Percentiles rank a stretch among this genome's conserved stretches.
Conservation (phyloP, 2,797 vertebrate species). For the Pseudotriccus pelzelni region DNA sequence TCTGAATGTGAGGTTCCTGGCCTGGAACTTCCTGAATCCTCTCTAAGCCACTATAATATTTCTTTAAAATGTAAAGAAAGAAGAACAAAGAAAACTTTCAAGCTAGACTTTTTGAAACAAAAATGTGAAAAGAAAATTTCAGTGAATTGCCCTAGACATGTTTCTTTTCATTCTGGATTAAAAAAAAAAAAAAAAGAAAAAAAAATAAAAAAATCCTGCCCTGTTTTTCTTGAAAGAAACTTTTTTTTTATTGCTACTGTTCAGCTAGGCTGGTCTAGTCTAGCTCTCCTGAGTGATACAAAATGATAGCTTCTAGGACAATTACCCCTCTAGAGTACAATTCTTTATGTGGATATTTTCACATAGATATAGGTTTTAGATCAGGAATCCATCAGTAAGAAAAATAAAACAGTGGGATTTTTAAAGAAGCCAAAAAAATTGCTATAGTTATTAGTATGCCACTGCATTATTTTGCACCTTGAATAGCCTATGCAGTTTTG, state of each 20-base stretch:
- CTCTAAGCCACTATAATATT: background rate
- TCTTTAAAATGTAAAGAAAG: background rate
- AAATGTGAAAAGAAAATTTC: background rate
- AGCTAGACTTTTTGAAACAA: background rate
- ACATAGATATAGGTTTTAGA: background rate
- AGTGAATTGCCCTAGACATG: background rate
- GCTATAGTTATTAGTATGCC: background rate
- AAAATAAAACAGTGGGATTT: background rate
- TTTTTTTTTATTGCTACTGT: background rate
- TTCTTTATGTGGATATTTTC: background rate
- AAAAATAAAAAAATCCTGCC: background rate
- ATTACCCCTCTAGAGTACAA: background rate
- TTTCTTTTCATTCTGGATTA: background rate
- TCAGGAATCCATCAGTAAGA: background rate
- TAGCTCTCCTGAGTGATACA: background rate
- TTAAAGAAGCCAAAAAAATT: background rate
- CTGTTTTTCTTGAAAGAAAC: background rate
- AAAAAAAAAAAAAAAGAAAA: accelerated
- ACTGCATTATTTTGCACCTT: background rate
- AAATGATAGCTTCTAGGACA: background rate
- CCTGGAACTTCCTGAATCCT: background rate
- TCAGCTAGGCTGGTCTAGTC: background rate
- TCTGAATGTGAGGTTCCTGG: background rate
- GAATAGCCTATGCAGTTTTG: background rate
- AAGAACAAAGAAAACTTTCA: background rate